Percentiles rank a stretch among this genome's conserved stretches.
These are phyloP conservation scores for Scaptomyza polygonia DNA, from an alignment of 2,888 invertebrate genomes.

Conservation along the genomic window DNA sequence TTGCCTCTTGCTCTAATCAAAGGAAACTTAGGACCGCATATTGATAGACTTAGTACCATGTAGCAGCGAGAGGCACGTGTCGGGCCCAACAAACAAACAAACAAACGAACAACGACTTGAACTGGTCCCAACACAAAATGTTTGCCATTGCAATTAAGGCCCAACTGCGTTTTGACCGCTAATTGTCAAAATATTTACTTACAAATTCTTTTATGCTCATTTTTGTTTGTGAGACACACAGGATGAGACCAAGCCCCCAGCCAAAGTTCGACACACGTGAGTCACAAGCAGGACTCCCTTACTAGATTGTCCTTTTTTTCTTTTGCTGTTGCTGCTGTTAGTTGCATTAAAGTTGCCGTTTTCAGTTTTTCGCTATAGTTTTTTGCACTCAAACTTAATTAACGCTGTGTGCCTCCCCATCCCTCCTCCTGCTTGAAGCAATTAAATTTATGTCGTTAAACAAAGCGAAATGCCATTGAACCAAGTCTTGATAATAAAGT, in stretches of 20 bases:
- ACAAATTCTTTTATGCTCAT: conserved; percentile 11
- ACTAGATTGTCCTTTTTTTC: conserved; percentile 6
- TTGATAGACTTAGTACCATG: conserved; percentile 55
- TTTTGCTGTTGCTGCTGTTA: too few species aligned
- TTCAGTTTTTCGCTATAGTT: conserved; percentile 38
- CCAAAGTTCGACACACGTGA: conserved; percentile 28
- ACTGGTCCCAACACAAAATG: conserved; percentile 32
- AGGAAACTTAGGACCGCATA: conserved; percentile 65
- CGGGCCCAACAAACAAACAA: too few species aligned
- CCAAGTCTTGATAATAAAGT: conserved; percentile 69
- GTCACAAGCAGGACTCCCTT: conserved; percentile 21
- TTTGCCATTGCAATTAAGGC: conserved; percentile 78
- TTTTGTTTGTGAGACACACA: conserved; percentile 15
- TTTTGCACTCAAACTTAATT: conserved; percentile 77
- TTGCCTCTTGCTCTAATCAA: conserved; percentile 23
- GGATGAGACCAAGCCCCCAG: conserved; percentile 35
- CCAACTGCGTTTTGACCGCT: conserved; percentile 73
- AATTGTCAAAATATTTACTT: conserved; percentile 82
- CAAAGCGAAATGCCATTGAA: conserved; percentile 69
- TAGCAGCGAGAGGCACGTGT: conserved; percentile 22
- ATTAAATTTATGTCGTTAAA: conserved; percentile 74
- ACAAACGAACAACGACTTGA: conserved; percentile 26
- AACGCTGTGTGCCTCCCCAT: conserved; percentile 34
- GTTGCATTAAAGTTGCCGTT: conserved; percentile 19
- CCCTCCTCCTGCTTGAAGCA: conserved; percentile 45